Evolutionary conservation across 2,113 vertebrate genomes (phyloP), one percentile per base, ranked within the genome.

Genomic region (Numenius arquata): DNA sequence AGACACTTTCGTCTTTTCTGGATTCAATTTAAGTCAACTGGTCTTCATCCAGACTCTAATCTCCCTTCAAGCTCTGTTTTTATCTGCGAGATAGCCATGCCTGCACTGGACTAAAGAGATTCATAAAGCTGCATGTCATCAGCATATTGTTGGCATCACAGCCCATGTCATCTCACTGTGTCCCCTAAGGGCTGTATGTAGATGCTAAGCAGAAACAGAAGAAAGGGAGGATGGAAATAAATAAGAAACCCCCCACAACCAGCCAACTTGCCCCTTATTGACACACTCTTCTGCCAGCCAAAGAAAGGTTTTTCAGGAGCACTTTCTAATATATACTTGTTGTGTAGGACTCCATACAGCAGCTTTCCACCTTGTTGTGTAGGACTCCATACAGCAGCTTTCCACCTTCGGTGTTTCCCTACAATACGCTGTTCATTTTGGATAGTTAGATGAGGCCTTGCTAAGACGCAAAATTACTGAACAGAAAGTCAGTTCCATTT

Each of bases 91-190:
- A 78, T 90, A 95, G 80, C 85, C 83, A 38, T 85, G 94, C 63
- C 90, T 95, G 90, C 19, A 48, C 80, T 76, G 87, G 75, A 74
- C 76, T 61, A 77, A 89, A 8, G 29, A 94, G 83, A 95, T 83
- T 85, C 77, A 81, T 63, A 91, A 79, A 93, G 96, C 93, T 90
- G 95, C 89, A 8, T 95, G 76, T 90, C 96, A 96, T 73, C 93
- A 63, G 91, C 82, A 36, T 56, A 38, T 12, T 85, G 85, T 8
- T 93, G 95, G 92, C 85, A 92, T 56, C 47, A 5, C 56, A 95
- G 94, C 83, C 74, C 78, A 17, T 61, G 59, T 82, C 89, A 95
- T 67, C 83, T 83, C 43, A 1, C 50, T 5, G 41, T 17, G 78
- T 90, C 80, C 94, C 95, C 92, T 75, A 16, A 76, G 93, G 81